Base-by-base conservation (phyloP, 2,113 vertebrate genomes). In the Arenaria interpres region DNA sequence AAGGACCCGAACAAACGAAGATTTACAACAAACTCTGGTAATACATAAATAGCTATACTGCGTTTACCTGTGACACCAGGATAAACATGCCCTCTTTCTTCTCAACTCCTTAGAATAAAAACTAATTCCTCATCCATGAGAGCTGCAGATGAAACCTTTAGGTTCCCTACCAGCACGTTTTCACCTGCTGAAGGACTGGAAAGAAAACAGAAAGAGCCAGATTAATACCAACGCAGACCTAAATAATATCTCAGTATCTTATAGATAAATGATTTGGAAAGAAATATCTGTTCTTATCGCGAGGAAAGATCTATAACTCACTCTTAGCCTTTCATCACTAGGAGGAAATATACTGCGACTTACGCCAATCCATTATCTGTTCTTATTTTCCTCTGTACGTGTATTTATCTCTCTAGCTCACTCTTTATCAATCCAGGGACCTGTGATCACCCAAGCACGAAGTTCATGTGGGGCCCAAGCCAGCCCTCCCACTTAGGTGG, bases 241-340 rank as follows among this genome's bases (percentile, higher is more conserved):
- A 96, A 93, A 88, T 67, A 93, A 64, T 50, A 91, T 86, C 89
- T 95, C 69, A 69, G 68, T 69, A 93, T 72, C 85, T 95, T 92
- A 56, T 2, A 79, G 78, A 96, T 81, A 91, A 88, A 91, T 62
- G 30, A 93, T 95, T 94, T 73, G 50, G 60, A 96, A 96, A 97
- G 93, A 93, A 93, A 54, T 88, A 94, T 93, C 75, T 79, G 41
- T 91, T 94, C 88, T 85, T 96, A 96, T 95, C 35, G 0, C 0
- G 3, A 89, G 64, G 68, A 84, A 97, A 95, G 83, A 97, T 96
- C 96, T 96, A 93, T 96, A 95, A 92, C 79, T 95, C 90, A 63
- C 88, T 93, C 84, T 60, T 79, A 91, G 90, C 80, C 74, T 91
- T 97, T 90, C 97, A 96, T 97, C 97, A 95, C 83, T 71, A 50